These are phyloP conservation scores for Philopotamus ludificatus DNA, from an alignment of 1,140 invertebrate genomes.

Conservation along the genomic window DNA sequence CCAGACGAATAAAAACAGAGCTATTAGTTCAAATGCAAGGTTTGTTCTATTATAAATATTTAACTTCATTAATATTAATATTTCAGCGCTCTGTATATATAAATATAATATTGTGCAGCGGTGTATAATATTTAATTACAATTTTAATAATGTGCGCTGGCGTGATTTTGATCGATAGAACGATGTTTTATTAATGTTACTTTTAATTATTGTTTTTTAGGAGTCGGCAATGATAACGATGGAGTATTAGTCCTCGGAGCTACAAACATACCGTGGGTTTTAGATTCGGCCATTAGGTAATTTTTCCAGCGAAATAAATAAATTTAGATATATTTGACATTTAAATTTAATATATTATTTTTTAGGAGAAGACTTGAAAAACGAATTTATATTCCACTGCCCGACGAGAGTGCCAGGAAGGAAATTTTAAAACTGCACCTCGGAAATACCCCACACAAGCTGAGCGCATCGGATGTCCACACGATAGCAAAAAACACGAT, in stretches of 20 bases:
- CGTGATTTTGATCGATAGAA: too few relatives aligned
- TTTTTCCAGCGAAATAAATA: too few relatives aligned
- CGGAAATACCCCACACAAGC: slow-evolving; percentile 82
- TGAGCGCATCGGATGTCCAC: slow-evolving; percentile 87
- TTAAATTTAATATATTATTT: too few relatives aligned
- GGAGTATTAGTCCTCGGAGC: slow-evolving; percentile 95
- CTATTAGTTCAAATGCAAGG: slow-evolving; percentile 99
- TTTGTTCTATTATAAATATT: too few relatives aligned
- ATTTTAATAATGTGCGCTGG: too few relatives aligned
- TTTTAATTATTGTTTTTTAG: too few relatives aligned
- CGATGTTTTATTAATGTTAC: too few relatives aligned
- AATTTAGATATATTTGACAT: too few relatives aligned
- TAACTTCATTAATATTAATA: too few relatives aligned
- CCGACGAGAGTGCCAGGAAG: slow-evolving; percentile 87
- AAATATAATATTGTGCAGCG: too few relatives aligned
- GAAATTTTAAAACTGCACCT: slow-evolving; percentile 96
- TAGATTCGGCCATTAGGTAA: slow-evolving; percentile 95
- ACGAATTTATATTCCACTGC: slow-evolving; percentile 96
- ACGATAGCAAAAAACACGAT: slow-evolving; percentile 80
- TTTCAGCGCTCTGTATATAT: too few relatives aligned
- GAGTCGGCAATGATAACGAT: slow-evolving; percentile 96
- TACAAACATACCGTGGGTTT: slow-evolving; percentile 99
- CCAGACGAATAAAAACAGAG: slow-evolving; percentile 98
- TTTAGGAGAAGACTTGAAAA: slow-evolving; percentile 98
- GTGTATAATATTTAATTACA: too few relatives aligned